Base-by-base conservation (phyloP, 1,140 invertebrate species). In the Philopotamus ludificatus region DNA sequence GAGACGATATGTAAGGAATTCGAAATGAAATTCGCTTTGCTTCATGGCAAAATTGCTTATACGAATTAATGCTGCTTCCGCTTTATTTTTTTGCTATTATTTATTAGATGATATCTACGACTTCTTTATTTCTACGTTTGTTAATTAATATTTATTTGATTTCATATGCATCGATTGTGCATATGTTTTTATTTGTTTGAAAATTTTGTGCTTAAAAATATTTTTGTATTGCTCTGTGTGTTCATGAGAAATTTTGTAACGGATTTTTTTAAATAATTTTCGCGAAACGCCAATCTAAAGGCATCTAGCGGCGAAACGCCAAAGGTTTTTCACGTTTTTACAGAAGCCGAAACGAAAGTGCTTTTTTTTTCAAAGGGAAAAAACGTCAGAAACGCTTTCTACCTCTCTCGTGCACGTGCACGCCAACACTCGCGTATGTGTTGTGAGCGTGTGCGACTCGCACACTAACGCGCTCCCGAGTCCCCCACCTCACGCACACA, bases 301-400 rank as follows among this genome's bases (percentile, higher is more conserved):
- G 45, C 63, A 70, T 70, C 67, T 70, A 70, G 63, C 67, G 67
- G 54, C 41, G 39, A 50, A 59, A 45, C 47, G 63, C 58, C 47
- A 47, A 70, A 70, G 26, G 63, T 66, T 70, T 70, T 66, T 70
- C 66, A 55, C 15, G 67, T 66, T 66, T 70, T 70, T 66, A 66
- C 67, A 64, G 63, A 61, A 42, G 59, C 50, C 63, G 50, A 67
- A 68, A 58, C 60, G 62, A 68, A 68, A 68, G 67, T 68, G 63
- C 67, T 70, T 70, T 70, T 70, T 70, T 70, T n/a, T 70, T 70
- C 65, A 63, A 64, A 68, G 57, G 63, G 50, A 68, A 68, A 68
- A 64, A 68, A 68, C 65, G 41, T 60, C 25, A 51, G 64, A 54
- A 51, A 34, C 45, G 49, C 50, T 54, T 54, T 66, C 65, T 49